A percentile compares a stretch with the other conserved stretches of the same genome.
Evolutionary conservation across 2,113 vertebrate genomes (phyloP).

Genomic region (Gallinago paraguaiae): DNA sequence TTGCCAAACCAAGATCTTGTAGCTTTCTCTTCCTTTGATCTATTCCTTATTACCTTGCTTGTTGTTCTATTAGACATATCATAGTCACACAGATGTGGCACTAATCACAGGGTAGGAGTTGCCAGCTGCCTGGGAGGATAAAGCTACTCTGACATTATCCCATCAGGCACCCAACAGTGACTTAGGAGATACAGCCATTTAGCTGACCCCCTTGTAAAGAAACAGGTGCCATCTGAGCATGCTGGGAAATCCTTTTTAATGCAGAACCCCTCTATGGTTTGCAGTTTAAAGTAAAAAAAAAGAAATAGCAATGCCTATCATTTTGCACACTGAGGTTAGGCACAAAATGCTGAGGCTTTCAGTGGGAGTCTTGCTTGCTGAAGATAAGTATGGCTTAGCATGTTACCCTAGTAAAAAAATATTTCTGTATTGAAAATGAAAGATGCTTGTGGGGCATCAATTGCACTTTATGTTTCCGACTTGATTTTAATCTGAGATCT

Average conservation of each 20-base stretch:
- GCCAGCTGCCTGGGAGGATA: conserved; percentile 49
- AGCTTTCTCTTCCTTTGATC: conserved; percentile 8
- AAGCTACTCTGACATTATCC: conserved; percentile 46
- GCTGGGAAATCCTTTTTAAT: conserved; percentile 29
- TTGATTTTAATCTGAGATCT: not conserved
- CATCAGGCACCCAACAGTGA: conserved; percentile 38
- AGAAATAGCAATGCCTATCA: not conserved
- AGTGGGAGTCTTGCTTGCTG: not conserved
- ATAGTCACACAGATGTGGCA: conserved; percentile 8
- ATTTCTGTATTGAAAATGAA: not conserved
- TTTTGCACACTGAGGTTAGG: not conserved
- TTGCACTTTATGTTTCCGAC: not conserved
- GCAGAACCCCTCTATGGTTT: not conserved
- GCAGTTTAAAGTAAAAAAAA: not conserved
- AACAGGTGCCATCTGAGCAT: conserved; percentile 6
- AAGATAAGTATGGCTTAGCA: not conserved
- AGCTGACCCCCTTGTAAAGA: conserved; percentile 21
- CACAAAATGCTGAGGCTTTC: not conserved
- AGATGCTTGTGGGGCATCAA: not conserved
- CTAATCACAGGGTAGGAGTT: conserved; percentile 36
- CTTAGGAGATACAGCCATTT: conserved; percentile 14
- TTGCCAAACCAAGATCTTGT: not conserved
- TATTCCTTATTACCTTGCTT: not conserved
- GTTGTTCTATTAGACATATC: conserved; percentile 9
- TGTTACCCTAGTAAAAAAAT: not conserved